Evolutionary conservation across 1,140 invertebrate species (phyloP).

Genomic region (Ostrea denselamellosa): DNA sequence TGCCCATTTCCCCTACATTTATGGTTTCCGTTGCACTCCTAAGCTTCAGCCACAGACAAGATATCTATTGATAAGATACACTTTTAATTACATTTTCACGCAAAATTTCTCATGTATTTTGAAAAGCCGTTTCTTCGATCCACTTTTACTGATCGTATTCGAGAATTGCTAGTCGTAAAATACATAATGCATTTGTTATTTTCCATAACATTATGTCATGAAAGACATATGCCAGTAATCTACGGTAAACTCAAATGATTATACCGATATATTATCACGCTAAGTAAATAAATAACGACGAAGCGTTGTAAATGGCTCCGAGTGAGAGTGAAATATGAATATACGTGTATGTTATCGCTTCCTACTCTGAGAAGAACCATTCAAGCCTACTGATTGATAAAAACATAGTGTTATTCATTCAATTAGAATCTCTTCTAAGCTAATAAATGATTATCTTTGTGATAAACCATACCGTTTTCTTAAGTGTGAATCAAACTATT

Average conservation of each 20-base stretch:
- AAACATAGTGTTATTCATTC: neutral
- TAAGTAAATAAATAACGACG: neutral
- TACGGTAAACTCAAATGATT: neutral
- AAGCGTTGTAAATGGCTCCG: neutral
- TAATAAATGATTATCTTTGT: neutral
- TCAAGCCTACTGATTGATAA: neutral
- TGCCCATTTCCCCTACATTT: no score
- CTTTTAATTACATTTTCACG: no score
- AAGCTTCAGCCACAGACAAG: no score
- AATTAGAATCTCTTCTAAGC: neutral
- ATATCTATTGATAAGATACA: no score
- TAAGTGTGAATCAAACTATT: conserved; percentile 1
- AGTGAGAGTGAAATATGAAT: neutral
- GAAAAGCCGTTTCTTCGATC: no score
- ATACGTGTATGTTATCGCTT: neutral
- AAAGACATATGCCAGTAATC: neutral
- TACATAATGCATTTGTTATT: neutral
- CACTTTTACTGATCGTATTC: no score
- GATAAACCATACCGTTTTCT: neutral
- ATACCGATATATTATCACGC: conserved; percentile 3
- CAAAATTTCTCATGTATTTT: no score
- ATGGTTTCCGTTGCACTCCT: no score
- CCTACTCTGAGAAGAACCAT: neutral
- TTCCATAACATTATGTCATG: neutral
- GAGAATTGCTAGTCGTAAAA: neutral